Conservation (phyloP, 2,888 invertebrate species). For the Brachypalpus laphriformis region DNA sequence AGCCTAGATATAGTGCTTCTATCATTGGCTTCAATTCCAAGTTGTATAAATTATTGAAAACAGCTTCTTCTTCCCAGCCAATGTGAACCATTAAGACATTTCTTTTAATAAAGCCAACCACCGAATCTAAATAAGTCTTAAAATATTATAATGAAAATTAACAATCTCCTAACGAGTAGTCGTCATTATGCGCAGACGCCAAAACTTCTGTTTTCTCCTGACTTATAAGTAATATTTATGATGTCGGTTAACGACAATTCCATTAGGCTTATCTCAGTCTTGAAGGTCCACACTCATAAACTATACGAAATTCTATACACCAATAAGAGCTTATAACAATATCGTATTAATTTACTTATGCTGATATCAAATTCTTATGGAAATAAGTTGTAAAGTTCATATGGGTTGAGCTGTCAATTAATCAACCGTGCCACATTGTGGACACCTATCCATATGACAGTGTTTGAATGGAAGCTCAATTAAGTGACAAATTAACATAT, state of each 20-base stretch:
- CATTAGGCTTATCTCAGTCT: constrained; percentile 15
- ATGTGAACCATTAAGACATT: constrained; percentile 15
- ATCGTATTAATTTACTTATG: neutral
- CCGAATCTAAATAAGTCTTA: neutral
- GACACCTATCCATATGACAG: neutral
- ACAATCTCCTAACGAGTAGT: constrained; percentile 16
- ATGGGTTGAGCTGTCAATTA: constrained; percentile 18
- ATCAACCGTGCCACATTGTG: neutral
- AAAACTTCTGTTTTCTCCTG: constrained; percentile 1
- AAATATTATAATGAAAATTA: constrained; percentile 5
- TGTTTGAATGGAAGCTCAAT: constrained; percentile 1
- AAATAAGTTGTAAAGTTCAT: constrained; percentile 29
- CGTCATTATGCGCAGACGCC: constrained; percentile 28
- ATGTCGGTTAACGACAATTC: neutral
- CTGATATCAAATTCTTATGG: constrained; percentile 16
- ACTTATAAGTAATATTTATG: constrained; percentile 14
- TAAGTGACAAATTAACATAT: constrained; percentile 15
- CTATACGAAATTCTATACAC: neutral
- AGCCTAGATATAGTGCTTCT: neutral
- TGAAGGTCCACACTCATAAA: constrained; percentile 20
- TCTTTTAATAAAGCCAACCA: neutral
- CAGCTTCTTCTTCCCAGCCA: neutral
- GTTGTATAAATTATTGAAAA: neutral
- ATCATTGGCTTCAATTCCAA: too few species aligned
- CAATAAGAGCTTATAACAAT: neutral